Evolutionary conservation across 2,888 invertebrate species (phyloP).

Genomic region (Limenitis camilla): DNA sequence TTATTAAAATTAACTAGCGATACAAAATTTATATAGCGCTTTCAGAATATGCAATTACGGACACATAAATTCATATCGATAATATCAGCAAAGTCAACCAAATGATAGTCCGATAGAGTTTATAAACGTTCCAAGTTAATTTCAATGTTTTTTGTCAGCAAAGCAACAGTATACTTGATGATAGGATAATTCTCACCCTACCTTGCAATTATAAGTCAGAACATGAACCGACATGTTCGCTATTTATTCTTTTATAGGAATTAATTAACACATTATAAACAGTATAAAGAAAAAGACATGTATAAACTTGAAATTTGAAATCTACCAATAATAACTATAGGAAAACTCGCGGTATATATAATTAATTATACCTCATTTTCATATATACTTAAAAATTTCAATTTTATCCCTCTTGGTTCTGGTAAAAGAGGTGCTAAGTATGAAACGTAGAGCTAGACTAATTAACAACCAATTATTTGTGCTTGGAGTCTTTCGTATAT

Average conservation of each 20-base stretch:
- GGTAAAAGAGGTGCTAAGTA: too few relatives aligned
- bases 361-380: too few relatives aligned
- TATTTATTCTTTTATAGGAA: conserved; percentile 15
- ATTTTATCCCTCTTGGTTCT: too few relatives aligned
- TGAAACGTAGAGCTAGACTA: too few relatives aligned
- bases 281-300: too few relatives aligned
- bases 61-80: conserved; percentile 14
- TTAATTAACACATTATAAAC: background rate
- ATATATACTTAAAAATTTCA: too few relatives aligned
- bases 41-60: conserved; percentile 13
- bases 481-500: too few relatives aligned
- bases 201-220: conserved; percentile 19
- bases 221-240: conserved; percentile 13
- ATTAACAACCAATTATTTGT: too few relatives aligned
- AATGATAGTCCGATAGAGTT: conserved; percentile 13
- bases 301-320: too few relatives aligned
- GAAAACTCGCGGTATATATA: too few relatives aligned
- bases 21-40: background rate
- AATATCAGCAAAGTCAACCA: conserved; percentile 7
- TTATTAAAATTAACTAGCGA: conserved; percentile 1
- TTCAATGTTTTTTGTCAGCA: conserved; percentile 16
- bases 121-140: conserved; percentile 14
- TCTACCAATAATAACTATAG: too few relatives aligned
- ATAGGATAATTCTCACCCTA: conserved; percentile 18
- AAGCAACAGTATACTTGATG: conserved; percentile 18